Evolutionary conservation across 2,113 vertebrate genomes (phyloP), one percentile per base, ranked within the genome.

Genomic region (Aptenodytes patagonicus): DNA sequence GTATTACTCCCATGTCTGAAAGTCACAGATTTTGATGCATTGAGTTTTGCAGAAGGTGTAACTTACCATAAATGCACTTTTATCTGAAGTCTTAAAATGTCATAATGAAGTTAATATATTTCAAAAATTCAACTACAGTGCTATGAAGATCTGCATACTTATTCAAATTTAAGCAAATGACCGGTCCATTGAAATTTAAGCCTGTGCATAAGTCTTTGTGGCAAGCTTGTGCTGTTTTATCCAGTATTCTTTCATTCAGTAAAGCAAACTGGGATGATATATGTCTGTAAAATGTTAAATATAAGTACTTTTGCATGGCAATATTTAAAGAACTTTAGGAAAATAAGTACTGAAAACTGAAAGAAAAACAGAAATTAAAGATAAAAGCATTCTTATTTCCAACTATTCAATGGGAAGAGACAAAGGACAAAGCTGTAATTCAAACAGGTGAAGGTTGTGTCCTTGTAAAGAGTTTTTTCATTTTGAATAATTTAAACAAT

Each of bases 241-340:
- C 75, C 87, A 62, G 28, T 55, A 24, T 83, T 77, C 69, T 91
- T 96, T 92, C 60, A 51, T 93, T 95, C 83, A 65, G 25, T 77
- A 47, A 89, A 89, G 69, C 72, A 93, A 89, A 32, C 61, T 79
- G 44, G 44, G 31, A 71, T 75, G 55, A 68, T 90, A 46, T 0
- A 34, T 60, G 57, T 54, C 69, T 91, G 40, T 95, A 83, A 95
- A 95, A 91, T 91, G 89, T 81, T 81, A 91, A 96, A 92, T 93
- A 25, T 47, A 64, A 92, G 73, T 68, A 52, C 26, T 95, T 95
- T 79, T 87, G 42, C 64, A 60, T 88, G 29, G 34, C 55, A 86
- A 24, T 78, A 60, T 92, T 92, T 70, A 49, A 93, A 76, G 11
- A 87, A 76, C 49, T 89, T 87, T 4, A 72, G 70, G 36, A 76